Conservation (phyloP, 2,888 invertebrate species). For the Pyralis farinalis region DNA sequence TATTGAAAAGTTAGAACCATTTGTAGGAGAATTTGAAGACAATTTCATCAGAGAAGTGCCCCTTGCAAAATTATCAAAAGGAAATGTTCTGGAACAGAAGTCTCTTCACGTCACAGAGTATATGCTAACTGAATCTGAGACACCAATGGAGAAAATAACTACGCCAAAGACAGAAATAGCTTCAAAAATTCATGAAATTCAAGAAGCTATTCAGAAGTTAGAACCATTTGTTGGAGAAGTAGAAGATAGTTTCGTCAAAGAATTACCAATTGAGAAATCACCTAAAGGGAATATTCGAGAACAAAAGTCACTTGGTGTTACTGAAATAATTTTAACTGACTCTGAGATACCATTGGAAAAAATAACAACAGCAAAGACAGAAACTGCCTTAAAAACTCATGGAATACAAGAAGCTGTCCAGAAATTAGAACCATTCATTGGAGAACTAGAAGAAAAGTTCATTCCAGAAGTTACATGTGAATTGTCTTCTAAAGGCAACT, state of each 20-base stretch:
- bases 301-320: too few relatives aligned
- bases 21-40: slow-evolving; percentile 37
- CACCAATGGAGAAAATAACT: slow-evolving; percentile 23
- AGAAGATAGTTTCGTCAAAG: too few relatives aligned
- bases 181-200: slow-evolving; percentile 37
- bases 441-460: too few relatives aligned
- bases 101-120: slow-evolving; percentile 51
- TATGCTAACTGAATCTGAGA: slow-evolving; percentile 44
- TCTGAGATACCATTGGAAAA: too few relatives aligned
- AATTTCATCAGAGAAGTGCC: slow-evolving; percentile 24
- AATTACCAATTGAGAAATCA: too few relatives aligned
- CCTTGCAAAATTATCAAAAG: slow-evolving; percentile 24
- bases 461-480: too few relatives aligned
- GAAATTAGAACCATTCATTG: slow-evolving; percentile 39
- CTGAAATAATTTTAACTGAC: too few relatives aligned
- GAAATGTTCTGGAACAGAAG: slow-evolving; percentile 42
- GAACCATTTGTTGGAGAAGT: slow-evolving; percentile 35
- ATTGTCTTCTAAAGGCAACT: too few relatives aligned
- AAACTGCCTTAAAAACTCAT: slow-evolving; percentile 30
- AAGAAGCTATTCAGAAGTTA: slow-evolving; percentile 41
- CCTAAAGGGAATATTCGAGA: too few relatives aligned
- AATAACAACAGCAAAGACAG: too few relatives aligned
- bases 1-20: slow-evolving; percentile 25
- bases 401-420: slow-evolving; percentile 42
- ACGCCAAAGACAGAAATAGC: slow-evolving; percentile 26